Evolutionary conservation across 2,797 vertebrate genomes (phyloP).

Genomic region (Pelobates cultripes): DNA sequence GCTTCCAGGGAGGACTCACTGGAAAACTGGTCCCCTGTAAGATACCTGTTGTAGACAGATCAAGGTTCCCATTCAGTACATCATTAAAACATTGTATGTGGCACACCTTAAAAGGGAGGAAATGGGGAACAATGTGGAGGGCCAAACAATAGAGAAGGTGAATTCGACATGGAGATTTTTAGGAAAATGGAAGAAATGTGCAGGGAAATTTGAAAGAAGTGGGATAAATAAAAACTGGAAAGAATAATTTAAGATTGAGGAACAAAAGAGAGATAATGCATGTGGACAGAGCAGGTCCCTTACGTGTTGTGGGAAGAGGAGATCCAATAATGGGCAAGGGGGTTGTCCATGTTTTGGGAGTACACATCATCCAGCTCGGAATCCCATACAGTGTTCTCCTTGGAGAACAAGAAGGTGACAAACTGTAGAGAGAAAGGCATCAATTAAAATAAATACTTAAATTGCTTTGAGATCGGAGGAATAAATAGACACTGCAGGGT

Average conservation of each 20-base stretch:
- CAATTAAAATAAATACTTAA: neutral
- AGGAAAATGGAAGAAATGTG: neutral
- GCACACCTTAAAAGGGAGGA: neutral
- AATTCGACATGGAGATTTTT: too few relatives aligned
- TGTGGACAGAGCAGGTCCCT: constrained; percentile 61
- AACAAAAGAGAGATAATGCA: neutral
- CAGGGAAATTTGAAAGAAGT: neutral
- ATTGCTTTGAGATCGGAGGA: neutral
- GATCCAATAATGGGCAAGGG: constrained; percentile 98
- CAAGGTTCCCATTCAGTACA: too few relatives aligned
- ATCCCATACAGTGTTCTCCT: constrained; percentile 96
- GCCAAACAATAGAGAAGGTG: too few relatives aligned
- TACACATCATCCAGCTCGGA: constrained; percentile 83
- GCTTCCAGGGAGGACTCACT: constrained; percentile 99
- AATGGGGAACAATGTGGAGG: too few relatives aligned
- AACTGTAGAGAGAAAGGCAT: constrained; percentile 72
- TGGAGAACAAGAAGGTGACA: constrained; percentile 97
- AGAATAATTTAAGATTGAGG: neutral
- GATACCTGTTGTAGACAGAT: constrained; percentile 67
- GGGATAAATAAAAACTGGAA: constrained; percentile 4
- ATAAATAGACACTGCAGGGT: too few relatives aligned
- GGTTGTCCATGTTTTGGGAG: constrained; percentile 93
- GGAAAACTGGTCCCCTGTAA: constrained; percentile 98
- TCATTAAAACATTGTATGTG: neutral
- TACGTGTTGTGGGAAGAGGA: constrained; percentile 99